These are phyloP conservation scores for Zaprionus capensis DNA, from an alignment of 1,140 invertebrate genomes.

Conservation along the genomic window DNA sequence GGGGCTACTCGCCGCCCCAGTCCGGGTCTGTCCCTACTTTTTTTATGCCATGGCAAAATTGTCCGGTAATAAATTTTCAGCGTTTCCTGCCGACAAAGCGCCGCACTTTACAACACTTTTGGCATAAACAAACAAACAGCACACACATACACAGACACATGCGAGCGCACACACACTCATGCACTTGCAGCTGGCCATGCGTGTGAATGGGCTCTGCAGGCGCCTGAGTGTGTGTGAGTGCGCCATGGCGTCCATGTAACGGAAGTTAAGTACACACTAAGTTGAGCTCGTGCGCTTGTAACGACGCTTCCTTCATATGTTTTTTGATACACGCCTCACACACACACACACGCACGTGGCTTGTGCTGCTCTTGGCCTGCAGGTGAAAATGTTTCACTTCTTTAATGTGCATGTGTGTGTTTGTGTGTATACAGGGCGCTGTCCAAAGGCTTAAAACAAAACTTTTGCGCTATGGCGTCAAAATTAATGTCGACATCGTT, in stretches of 20 bases:
- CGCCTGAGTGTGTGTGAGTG: slow-evolving; percentile 22
- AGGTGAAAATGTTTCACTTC: slow-evolving; percentile 75
- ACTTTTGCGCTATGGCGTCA: slow-evolving; percentile 72
- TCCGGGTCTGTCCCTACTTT: slow-evolving; percentile 41
- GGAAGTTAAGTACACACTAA: slow-evolving; percentile 83
- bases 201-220: slow-evolving; percentile 63
- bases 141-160: slow-evolving; percentile 30
- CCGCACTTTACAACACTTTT: slow-evolving; percentile 82
- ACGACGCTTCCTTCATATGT: slow-evolving; percentile 77
- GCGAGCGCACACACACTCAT: background rate
- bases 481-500: slow-evolving; percentile 69
- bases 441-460: slow-evolving; percentile 82
- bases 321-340: slow-evolving; percentile 68
- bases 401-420: background rate
- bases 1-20: slow-evolving; percentile 1
- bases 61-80: slow-evolving; percentile 83
- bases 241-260: slow-evolving; percentile 66
- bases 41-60: slow-evolving; percentile 75
- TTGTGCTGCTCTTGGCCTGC: slow-evolving; percentile 51
- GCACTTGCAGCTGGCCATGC: slow-evolving; percentile 56
- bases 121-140: slow-evolving; percentile 78
- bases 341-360: slow-evolving; percentile 20
- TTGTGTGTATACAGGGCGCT: slow-evolving; percentile 45
- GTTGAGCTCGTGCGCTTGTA: slow-evolving; percentile 82
- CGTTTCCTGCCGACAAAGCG: slow-evolving; percentile 81